A percentile compares a stretch with the other conserved stretches of the same genome.
Evolutionary conservation across 2,888 invertebrate genomes (phyloP).

Genomic region (Pachycephus smyrnensis): DNA sequence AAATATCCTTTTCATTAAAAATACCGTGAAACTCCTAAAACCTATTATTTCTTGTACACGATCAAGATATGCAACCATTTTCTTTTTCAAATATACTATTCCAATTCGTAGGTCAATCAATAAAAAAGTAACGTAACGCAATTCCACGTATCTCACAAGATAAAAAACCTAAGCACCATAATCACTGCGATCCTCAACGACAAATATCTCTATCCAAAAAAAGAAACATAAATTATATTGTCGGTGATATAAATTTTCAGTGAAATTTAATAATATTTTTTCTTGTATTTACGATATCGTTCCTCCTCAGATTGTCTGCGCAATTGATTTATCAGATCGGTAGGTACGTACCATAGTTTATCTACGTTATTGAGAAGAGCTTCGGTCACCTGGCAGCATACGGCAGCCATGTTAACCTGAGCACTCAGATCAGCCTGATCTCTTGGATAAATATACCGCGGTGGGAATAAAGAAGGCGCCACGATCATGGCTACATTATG

Average conservation of each 20-base stretch:
- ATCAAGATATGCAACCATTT: background rate
- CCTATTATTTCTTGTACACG: background rate
- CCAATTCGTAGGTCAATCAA: background rate
- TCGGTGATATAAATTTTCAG: background rate
- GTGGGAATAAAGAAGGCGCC: constrained; percentile 92
- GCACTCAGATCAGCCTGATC: constrained; percentile 77
- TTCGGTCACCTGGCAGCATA: constrained; percentile 88
- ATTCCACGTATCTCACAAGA: background rate
- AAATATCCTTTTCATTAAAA: background rate
- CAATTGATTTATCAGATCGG: constrained; percentile 76
- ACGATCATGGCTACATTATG: constrained; percentile 96
- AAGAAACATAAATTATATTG: background rate
- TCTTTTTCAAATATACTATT: background rate
- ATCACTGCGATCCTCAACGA: constrained; percentile 4
- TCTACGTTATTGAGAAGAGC: constrained; percentile 83
- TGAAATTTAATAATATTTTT: constrained; percentile 52
- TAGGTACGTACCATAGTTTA: constrained; percentile 84
- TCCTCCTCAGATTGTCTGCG: constrained; percentile 68
- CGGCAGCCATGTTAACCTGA: constrained; percentile 87
- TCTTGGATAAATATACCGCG: constrained; percentile 74
- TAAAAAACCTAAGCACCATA: constrained; percentile 22
- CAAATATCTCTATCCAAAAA: background rate
- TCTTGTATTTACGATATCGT: constrained; percentile 62
- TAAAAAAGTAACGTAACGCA: background rate
- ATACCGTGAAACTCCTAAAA: background rate